Conservation (phyloP, 2,113 vertebrate species). For the Gambusia holbrooki region DNA sequence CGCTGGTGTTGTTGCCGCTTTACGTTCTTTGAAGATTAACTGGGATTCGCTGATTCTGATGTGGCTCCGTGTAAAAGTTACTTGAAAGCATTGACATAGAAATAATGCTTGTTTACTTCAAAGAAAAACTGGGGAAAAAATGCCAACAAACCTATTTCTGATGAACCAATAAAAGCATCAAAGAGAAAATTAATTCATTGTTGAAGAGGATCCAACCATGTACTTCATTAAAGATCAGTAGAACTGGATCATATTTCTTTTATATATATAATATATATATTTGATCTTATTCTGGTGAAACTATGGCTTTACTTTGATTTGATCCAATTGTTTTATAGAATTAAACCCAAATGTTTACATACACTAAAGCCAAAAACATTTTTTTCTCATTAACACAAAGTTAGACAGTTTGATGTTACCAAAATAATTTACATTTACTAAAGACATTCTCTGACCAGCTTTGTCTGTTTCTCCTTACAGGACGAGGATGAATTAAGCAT, state of each 20-base stretch:
- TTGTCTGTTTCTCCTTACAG: no score
- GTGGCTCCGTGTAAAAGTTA: background rate
- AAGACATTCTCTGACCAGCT: no score
- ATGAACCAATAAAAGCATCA: background rate
- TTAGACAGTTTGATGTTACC: no score
- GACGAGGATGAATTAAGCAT: no score
- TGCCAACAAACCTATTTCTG: background rate
- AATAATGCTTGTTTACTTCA: background rate
- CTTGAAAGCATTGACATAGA: background rate
- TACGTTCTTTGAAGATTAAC: constrained; percentile 1
- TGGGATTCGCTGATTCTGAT: background rate
- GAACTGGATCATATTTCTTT: background rate
- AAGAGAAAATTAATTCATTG: background rate
- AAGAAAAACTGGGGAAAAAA: background rate
- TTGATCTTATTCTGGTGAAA: background rate
- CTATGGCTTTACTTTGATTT: constrained; percentile 2
- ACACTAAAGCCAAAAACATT: background rate
- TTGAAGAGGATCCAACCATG: background rate
- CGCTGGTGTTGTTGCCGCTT: background rate
- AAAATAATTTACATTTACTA: no score
- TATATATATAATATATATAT: background rate
- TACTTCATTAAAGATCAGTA: background rate
- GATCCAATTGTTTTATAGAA: background rate
- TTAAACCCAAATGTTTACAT: background rate
- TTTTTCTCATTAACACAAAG: background rate